Percentiles rank a stretch among this genome's conserved stretches.
phyloP scores from a whole-genome alignment of 2,113 vertebrate genomes.

The Amazona guildingii region DNA sequence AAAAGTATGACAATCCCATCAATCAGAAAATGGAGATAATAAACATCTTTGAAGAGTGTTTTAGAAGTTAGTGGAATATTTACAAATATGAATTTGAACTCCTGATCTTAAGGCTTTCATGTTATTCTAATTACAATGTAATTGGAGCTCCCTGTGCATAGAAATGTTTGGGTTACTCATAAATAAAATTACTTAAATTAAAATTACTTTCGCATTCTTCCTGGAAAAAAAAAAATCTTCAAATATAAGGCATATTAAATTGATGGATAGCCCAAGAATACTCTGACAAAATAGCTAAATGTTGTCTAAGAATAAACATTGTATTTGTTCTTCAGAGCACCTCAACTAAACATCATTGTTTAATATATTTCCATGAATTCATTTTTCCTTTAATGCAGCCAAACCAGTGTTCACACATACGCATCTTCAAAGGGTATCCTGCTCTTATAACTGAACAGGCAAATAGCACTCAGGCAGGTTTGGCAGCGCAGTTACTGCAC shows the following conservation, averaged over 20 bases:
- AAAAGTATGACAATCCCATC: slow-evolving; percentile 28
- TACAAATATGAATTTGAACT: slow-evolving; percentile 58
- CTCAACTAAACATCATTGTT: neutral
- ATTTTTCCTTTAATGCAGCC: slow-evolving; percentile 3
- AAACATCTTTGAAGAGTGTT: slow-evolving; percentile 45
- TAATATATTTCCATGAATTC: neutral
- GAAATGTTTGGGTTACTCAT: neutral
- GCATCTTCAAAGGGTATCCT: neutral
- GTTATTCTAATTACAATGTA: slow-evolving; percentile 44
- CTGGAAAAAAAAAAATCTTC: neutral
- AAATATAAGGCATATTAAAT: neutral
- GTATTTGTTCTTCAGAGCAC: neutral
- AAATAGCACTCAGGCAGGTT: neutral
- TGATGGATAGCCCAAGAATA: neutral
- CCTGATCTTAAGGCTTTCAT: slow-evolving; percentile 25
- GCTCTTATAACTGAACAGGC: neutral
- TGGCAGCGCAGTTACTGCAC: neutral
- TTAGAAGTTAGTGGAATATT: slow-evolving; percentile 44
- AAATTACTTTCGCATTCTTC: neutral
- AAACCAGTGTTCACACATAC: neutral
- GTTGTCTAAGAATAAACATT: neutral
- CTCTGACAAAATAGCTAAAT: neutral
- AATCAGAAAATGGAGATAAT: slow-evolving; percentile 44
- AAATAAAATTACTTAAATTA: slow-evolving; percentile 21
- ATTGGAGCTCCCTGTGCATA: slow-evolving; percentile 7